Conservation (phyloP, 2,888 invertebrate species). For the Kryphioiulus occultus region DNA sequence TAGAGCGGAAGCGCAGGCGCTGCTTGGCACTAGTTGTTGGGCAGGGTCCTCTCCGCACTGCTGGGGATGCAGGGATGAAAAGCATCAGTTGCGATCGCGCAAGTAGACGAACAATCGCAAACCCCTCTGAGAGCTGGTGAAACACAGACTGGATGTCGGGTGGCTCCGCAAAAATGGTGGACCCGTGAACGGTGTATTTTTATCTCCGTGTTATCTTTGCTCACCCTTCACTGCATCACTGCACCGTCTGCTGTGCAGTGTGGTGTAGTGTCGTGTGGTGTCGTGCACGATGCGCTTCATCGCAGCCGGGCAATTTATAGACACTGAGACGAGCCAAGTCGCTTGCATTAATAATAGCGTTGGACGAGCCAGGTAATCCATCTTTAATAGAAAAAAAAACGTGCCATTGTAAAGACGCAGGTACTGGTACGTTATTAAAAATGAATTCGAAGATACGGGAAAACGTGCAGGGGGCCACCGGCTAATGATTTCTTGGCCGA, state of each 20-base stretch:
- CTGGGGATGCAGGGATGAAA: not conserved
- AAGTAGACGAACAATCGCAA: not conserved
- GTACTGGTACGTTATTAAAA: not conserved
- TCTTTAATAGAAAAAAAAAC: not conserved
- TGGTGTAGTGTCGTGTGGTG: not conserved
- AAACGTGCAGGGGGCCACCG: too few relatives aligned
- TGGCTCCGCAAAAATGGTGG: not conserved
- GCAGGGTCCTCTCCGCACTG: not conserved
- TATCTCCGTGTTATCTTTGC: too few relatives aligned
- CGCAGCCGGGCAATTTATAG: not conserved
- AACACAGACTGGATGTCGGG: not conserved
- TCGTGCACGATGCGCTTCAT: not conserved
- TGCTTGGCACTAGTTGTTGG: not conserved
- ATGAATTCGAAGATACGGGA: not conserved
- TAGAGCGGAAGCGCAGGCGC: not conserved
- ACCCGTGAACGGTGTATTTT: not conserved
- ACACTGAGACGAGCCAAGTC: not conserved
- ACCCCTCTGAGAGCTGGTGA: not conserved
- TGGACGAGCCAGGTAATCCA: not conserved
- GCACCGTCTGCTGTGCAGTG: not conserved
- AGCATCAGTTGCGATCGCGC: not conserved
- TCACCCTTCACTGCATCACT: not conserved
- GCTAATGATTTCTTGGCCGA: not conserved
- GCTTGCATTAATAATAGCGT: constrained; percentile 9
- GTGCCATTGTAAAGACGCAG: not conserved